A percentile compares a stretch with the other conserved stretches of the same genome.
Evolutionary conservation across 2,797 vertebrate genomes (phyloP).

Genomic region (Rachycentron canadum): DNA sequence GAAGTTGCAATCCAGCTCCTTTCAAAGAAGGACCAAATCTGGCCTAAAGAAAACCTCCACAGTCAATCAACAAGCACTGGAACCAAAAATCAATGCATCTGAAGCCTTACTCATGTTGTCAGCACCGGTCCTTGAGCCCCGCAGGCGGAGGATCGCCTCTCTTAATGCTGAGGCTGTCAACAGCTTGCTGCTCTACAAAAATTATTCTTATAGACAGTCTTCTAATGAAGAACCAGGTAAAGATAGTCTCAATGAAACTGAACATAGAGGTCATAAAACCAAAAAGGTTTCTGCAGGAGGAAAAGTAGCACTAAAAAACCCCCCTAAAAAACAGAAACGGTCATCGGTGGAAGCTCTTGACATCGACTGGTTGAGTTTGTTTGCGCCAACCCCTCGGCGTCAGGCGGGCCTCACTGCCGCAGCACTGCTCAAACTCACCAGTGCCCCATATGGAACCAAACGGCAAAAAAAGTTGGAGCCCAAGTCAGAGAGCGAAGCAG

Average conservation of each 20-base stretch:
- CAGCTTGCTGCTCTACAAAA: constrained; percentile 92
- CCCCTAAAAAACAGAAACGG: constrained; percentile 74
- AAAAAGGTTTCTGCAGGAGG: constrained; percentile 74
- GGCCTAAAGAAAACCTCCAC: constrained; percentile 63
- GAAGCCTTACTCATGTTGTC: constrained; percentile 72
- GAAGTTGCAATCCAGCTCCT: constrained; percentile 53
- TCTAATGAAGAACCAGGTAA: constrained; percentile 67
- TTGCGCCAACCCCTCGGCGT: constrained; percentile 90
- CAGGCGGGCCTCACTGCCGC: constrained; percentile 96
- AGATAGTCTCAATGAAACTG: constrained; percentile 56
- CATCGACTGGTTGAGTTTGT: constrained; percentile 81
- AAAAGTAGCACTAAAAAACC: constrained; percentile 59
- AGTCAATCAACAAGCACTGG: constrained; percentile 63
- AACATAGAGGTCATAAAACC: constrained; percentile 45
- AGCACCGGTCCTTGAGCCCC: constrained; percentile 83
- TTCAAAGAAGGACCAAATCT: constrained; percentile 77
- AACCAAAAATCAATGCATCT: constrained; percentile 82
- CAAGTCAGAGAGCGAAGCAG: constrained; percentile 65
- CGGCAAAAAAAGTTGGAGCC: constrained; percentile 80
- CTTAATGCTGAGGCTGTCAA: constrained; percentile 97
- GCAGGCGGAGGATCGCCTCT: constrained; percentile 93
- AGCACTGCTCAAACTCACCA: constrained; percentile 94
- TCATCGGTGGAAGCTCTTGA: constrained; percentile 64
- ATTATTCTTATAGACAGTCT: constrained; percentile 78
- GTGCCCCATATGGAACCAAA: constrained; percentile 80